A percentile compares a stretch with the other conserved stretches of the same genome.
phyloP scores from a whole-genome alignment of 2,888 invertebrate species.

The Eupithecia inturbata region DNA sequence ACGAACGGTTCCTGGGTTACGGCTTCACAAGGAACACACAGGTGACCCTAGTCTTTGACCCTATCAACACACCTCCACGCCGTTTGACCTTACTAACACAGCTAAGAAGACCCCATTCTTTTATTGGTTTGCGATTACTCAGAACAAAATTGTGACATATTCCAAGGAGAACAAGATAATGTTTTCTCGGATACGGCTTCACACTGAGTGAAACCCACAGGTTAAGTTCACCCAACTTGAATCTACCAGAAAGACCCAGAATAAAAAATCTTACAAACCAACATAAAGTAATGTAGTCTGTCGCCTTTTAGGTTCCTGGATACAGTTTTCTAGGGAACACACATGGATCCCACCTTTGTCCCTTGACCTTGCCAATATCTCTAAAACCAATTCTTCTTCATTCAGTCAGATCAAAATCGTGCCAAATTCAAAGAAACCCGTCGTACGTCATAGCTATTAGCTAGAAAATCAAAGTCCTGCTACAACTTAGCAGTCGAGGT shows the following conservation, averaged over 20 bases:
- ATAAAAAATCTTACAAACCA: not conserved
- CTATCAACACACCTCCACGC: too few relatives aligned
- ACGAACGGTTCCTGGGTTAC: slow-evolving; percentile 95
- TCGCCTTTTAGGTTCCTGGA: too few relatives aligned
- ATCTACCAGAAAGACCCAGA: too few relatives aligned
- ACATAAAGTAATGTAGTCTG: too few relatives aligned
- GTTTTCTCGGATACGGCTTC: too few relatives aligned
- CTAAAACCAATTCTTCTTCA: not conserved
- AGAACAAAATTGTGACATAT: not conserved
- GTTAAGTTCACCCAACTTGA: too few relatives aligned
- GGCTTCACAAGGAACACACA: slow-evolving; percentile 96
- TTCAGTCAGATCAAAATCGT: too few relatives aligned
- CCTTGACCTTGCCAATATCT: not conserved
- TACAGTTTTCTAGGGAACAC: not conserved
- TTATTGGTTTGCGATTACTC: not conserved
- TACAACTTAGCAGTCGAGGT: slow-evolving; percentile 14
- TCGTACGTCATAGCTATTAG: too few relatives aligned
- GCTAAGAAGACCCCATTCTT: not conserved
- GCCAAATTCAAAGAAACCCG: too few relatives aligned
- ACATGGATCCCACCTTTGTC: not conserved
- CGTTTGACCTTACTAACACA: not conserved
- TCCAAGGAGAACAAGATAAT: too few relatives aligned
- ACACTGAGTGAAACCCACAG: too few relatives aligned
- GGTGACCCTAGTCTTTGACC: slow-evolving; percentile 63
- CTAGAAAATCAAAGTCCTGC: not conserved